Percentiles rank a stretch among this genome's conserved stretches.
phyloP scores from a whole-genome alignment of 1,140 invertebrate genomes.

The Yoshiicerus persimilis region DNA sequence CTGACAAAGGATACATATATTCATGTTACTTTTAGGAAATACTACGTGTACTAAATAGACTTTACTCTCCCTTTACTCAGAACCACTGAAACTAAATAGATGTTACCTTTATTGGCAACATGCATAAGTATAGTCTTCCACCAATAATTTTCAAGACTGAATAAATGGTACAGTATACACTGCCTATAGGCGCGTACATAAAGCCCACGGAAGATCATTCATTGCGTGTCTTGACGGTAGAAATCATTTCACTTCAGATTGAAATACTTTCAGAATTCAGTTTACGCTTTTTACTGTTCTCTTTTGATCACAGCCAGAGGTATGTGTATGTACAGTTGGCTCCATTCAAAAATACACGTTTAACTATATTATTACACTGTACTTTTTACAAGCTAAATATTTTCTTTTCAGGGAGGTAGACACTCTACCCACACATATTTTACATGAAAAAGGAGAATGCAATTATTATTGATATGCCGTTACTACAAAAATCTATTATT shows the following conservation, averaged over 20 bases:
- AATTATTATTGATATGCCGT: background rate
- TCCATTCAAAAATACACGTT: background rate
- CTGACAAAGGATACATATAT: slow-evolving; percentile 3
- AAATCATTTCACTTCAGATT: background rate
- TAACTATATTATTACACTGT: background rate
- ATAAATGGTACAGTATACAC: background rate
- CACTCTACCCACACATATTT: too few species aligned
- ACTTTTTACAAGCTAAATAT: background rate
- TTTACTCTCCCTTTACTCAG: background rate
- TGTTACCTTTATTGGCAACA: background rate
- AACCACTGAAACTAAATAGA: background rate
- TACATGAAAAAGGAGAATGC: background rate
- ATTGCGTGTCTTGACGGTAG: background rate
- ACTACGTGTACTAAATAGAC: background rate
- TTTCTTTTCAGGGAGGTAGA: background rate
- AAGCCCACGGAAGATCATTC: background rate
- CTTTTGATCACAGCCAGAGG: background rate
- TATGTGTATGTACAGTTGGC: background rate
- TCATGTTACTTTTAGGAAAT: background rate
- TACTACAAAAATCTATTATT: background rate
- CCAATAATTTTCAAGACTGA: background rate
- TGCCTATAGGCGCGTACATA: too few species aligned
- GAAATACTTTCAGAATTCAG: background rate
- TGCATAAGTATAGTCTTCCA: background rate
- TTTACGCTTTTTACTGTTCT: background rate